Percentiles rank a stretch among this genome's conserved stretches.
These are phyloP conservation scores for Bungarus multicinctus DNA, from an alignment of 2,113 vertebrate species.

Conservation along the genomic window DNA sequence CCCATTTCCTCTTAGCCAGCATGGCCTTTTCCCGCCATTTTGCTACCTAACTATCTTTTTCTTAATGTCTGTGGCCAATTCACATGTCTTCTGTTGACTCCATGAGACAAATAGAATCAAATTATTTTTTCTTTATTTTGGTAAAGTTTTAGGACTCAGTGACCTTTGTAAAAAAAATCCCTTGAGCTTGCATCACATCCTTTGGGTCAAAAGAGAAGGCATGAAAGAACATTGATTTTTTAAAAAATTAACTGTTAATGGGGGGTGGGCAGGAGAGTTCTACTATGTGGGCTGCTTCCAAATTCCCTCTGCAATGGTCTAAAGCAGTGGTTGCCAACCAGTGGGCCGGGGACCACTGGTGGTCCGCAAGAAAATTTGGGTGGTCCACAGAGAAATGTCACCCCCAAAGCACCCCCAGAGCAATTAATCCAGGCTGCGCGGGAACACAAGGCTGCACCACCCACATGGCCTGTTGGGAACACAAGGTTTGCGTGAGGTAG, in stretches of 20 bases:
- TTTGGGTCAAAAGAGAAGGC: not conserved
- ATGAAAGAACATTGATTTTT: not conserved
- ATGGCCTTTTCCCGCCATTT: not conserved
- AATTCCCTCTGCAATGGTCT: conserved; percentile 15
- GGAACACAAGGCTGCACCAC: too few species aligned
- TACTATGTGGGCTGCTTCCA: not conserved
- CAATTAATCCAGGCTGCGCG: too few species aligned
- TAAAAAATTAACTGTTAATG: not conserved
- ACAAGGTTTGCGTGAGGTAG: too few species aligned
- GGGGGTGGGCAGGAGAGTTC: too few species aligned
- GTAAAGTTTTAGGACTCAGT: not conserved
- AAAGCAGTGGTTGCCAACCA: not conserved
- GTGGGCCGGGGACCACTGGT: too few species aligned
- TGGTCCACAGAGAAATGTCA: too few species aligned
- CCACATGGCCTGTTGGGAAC: too few species aligned
- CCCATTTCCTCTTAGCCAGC: not conserved
- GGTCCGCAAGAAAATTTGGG: too few species aligned
- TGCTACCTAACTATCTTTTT: not conserved
- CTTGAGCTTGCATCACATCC: not conserved
- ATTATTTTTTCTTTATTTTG: not conserved
- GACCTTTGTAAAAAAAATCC: not conserved
- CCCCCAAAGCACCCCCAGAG: too few species aligned
- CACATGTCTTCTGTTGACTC: not conserved
- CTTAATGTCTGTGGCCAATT: not conserved
- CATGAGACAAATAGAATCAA: not conserved